Conservation (phyloP, 2,888 invertebrate species). For the Pterostichus madidus region DNA sequence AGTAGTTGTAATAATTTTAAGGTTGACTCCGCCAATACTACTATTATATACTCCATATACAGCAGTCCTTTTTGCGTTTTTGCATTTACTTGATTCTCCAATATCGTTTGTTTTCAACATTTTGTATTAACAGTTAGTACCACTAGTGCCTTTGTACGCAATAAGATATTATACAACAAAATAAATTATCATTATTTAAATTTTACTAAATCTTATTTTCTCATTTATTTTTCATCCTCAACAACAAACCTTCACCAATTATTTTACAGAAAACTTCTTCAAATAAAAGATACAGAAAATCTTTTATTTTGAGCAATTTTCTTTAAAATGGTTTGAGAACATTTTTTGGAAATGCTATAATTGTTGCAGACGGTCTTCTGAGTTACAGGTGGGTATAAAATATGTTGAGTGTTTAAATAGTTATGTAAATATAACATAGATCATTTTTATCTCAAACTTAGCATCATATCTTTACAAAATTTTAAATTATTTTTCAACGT, state of each 20-base stretch:
- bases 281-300: too few relatives aligned
- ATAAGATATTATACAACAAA: constrained; percentile 70
- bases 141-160: constrained; percentile 72
- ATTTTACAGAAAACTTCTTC: too few relatives aligned
- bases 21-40: constrained; percentile 58
- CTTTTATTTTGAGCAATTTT: too few relatives aligned
- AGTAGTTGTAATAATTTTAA: constrained; percentile 64
- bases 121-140: constrained; percentile 65
- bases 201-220: constrained; percentile 63
- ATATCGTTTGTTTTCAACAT: constrained; percentile 26
- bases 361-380: neutral
- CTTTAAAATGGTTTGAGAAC: too few relatives aligned
- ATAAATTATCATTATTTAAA: constrained; percentile 71
- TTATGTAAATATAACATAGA: constrained; percentile 19
- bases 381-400: neutral
- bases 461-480: neutral
- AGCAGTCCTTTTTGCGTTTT: constrained; percentile 23
- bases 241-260: neutral
- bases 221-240: constrained; percentile 8
- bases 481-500: constrained; percentile 34
- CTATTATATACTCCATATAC: constrained; percentile 10
- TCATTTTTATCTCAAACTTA: constrained; percentile 2
- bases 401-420: neutral
- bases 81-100: constrained; percentile 37
- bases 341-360: too few relatives aligned